phyloP scores from a whole-genome alignment of 2,888 invertebrate genomes.

The Eristalis tenax region DNA sequence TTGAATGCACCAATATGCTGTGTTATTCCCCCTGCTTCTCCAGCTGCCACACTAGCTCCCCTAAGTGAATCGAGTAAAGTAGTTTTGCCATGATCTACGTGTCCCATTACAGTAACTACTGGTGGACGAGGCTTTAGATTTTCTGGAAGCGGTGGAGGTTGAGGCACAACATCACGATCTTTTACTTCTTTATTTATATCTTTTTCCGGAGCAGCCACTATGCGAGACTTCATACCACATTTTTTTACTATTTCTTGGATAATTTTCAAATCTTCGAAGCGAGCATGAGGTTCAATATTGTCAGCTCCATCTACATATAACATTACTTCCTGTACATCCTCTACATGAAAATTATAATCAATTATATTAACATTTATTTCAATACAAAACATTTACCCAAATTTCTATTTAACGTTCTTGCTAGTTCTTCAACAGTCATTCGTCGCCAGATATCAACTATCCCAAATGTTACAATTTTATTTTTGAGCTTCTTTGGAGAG shows the following conservation, averaged over 20 bases:
- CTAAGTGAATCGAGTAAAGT: constrained; percentile 95
- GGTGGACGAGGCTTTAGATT: constrained; percentile 90
- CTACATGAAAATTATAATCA: constrained; percentile 79
- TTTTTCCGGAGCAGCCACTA: constrained; percentile 82
- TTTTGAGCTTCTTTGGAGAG: constrained; percentile 78
- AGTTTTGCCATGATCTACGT: constrained; percentile 99
- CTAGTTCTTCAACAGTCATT: constrained; percentile 90
- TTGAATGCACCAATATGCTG: constrained; percentile 99
- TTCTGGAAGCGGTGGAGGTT: constrained; percentile 86
- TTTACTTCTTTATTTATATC: constrained; percentile 72
- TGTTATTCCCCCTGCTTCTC: constrained; percentile 99
- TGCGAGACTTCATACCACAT: constrained; percentile 85
- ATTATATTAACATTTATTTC: neutral
- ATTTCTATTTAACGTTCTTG: constrained; percentile 84
- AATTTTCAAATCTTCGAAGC: constrained; percentile 85
- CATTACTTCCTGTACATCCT: constrained; percentile 87
- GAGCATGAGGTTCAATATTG: constrained; percentile 83
- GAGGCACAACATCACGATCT: constrained; percentile 83
- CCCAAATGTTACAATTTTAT: constrained; percentile 72
- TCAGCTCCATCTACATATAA: constrained; percentile 85
- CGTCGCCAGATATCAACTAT: constrained; percentile 89
- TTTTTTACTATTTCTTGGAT: constrained; percentile 87
- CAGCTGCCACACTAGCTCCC: constrained; percentile 91
- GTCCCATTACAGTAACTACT: constrained; percentile 99
- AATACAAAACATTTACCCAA: constrained; percentile 82